Conservation (phyloP, 2,797 vertebrate species). For the Semaprochilodus insignis region DNA sequence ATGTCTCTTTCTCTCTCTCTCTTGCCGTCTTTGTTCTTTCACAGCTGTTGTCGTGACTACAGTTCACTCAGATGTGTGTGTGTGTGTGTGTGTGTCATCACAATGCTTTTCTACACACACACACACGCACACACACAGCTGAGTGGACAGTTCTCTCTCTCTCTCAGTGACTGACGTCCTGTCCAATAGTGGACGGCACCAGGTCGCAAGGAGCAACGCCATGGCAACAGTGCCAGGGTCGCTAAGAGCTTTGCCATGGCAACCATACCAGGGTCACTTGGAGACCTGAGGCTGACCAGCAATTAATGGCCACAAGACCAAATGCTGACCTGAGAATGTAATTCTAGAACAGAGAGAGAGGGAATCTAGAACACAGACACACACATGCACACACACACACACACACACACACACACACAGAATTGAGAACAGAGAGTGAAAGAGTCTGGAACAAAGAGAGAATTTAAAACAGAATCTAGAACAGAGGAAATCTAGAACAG, state of each 20-base stretch:
- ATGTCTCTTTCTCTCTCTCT: no score
- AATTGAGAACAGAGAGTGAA: not conserved
- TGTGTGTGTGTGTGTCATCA: not conserved
- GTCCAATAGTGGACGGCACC: not conserved
- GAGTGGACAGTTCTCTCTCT: not conserved
- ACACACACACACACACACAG: no score
- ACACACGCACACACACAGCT: not conserved
- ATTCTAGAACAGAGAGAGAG: not conserved
- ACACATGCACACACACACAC: no score
- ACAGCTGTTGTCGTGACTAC: not conserved
- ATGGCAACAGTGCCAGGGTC: not conserved
- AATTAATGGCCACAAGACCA: not conserved
- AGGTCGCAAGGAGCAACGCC: not conserved
- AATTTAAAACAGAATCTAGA: not conserved
- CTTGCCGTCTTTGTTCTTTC: no score
- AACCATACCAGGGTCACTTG: not conserved
- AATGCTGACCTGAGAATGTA: not conserved
- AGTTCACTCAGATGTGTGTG: not conserved
- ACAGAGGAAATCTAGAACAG: not conserved
- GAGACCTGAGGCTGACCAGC: not conserved
- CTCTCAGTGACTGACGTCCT: constrained; percentile 1
- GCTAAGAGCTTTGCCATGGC: not conserved
- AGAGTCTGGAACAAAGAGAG: not conserved
- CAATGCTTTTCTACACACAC: no score
- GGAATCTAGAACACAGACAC: not conserved